Conservation (phyloP, 2,797 vertebrate genomes). For the Labeo calbasu region DNA sequence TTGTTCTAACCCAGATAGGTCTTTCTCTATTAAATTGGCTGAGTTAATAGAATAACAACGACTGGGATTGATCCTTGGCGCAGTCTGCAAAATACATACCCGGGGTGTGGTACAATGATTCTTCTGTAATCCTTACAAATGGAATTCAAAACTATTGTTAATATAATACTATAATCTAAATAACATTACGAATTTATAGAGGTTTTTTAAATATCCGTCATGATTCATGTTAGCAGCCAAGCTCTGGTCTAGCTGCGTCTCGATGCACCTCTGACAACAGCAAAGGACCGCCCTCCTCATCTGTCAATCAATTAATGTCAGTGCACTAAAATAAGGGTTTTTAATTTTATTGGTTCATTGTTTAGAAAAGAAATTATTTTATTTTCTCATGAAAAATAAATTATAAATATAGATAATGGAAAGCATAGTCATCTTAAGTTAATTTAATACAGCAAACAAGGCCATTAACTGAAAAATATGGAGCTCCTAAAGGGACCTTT, state of each 20-base stretch:
- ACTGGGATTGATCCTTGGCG: conserved; percentile 6
- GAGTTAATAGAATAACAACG: conserved; percentile 26
- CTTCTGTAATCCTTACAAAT: not conserved
- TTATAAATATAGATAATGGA: not conserved
- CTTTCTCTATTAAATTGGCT: conserved; percentile 35
- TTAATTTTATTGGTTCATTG: not conserved
- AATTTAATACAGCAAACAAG: not conserved
- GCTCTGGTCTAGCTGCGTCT: not conserved
- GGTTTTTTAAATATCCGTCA: not conserved
- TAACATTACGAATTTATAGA: too few relatives aligned
- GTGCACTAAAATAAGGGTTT: not conserved
- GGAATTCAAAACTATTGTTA: not conserved
- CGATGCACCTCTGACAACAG: not conserved
- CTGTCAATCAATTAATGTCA: not conserved
- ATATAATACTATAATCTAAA: not conserved
- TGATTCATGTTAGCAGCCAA: not conserved
- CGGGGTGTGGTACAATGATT: not conserved
- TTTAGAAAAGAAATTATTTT: not conserved
- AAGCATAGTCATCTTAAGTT: not conserved
- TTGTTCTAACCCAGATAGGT: conserved; percentile 47
- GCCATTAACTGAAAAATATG: too few relatives aligned
- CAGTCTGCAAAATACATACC: not conserved
- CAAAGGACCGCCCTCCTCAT: not conserved
- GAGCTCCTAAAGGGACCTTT: too few relatives aligned
- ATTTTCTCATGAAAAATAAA: not conserved